These are phyloP conservation scores for Lasioglossum figueresi DNA, from an alignment of 2,888 invertebrate species.

Conservation along the genomic window DNA sequence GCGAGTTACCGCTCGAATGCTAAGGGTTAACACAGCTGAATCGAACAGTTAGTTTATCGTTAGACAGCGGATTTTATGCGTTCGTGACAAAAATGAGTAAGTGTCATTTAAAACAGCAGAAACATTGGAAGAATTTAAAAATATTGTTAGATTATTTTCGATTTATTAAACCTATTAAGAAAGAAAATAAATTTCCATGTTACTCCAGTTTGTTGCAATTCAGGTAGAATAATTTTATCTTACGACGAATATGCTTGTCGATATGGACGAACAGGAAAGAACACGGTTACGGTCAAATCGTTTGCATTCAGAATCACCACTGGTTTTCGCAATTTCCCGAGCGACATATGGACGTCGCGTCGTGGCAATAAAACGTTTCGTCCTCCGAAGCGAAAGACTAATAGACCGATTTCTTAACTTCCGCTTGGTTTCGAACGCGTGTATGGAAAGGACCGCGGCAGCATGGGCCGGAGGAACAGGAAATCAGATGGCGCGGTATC, in stretches of 20 bases:
- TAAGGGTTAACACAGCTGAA: too few relatives aligned
- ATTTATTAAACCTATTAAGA: too few relatives aligned
- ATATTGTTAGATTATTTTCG: too few relatives aligned
- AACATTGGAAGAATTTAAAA: too few relatives aligned
- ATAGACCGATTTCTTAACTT: neutral
- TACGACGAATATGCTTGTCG: neutral
- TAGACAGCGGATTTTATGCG: too few relatives aligned
- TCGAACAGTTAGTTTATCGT: too few relatives aligned
- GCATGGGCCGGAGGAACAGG: neutral
- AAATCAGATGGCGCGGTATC: neutral
- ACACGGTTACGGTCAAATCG: neutral
- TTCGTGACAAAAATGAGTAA: too few relatives aligned
- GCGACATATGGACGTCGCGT: conserved; percentile 1
- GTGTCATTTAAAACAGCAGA: too few relatives aligned
- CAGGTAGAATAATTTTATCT: too few relatives aligned
- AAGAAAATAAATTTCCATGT: too few relatives aligned
- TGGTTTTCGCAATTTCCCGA: neutral
- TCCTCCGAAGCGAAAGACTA: neutral
- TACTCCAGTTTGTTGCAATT: too few relatives aligned
- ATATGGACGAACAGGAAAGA: neutral
- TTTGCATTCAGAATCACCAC: neutral
- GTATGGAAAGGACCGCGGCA: neutral
- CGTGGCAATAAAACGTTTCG: neutral
- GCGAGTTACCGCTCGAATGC: neutral
- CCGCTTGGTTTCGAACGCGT: neutral